A percentile compares a stretch with the other conserved stretches of the same genome.
phyloP scores from a whole-genome alignment of 1,140 invertebrate species.

The Bilobella aurantiaca region DNA sequence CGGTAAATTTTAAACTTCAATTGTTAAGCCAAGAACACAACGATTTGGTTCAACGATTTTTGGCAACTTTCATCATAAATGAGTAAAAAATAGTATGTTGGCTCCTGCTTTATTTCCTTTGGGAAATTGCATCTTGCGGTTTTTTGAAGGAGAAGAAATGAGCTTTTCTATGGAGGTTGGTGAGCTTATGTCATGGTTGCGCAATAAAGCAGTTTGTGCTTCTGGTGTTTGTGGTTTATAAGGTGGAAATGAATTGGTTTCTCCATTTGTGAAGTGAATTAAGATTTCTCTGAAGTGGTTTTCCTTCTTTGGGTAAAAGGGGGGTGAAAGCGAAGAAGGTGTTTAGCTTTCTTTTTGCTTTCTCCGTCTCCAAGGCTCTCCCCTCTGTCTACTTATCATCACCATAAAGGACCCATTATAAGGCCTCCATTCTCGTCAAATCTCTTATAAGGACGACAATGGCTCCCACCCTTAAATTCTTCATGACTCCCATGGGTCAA shows the following conservation, averaged over 20 bases:
- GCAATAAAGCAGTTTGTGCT: background rate
- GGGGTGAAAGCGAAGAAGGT: background rate
- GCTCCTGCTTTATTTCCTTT: no score
- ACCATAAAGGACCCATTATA: constrained; percentile 1
- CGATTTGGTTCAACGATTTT: no score
- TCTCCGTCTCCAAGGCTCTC: background rate
- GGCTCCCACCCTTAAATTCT: no score
- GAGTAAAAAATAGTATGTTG: no score
- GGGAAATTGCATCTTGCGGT: no score
- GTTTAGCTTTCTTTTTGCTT: background rate
- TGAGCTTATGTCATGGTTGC: background rate
- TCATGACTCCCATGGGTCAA: no score
- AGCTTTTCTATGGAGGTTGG: background rate
- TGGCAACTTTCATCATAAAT: no score
- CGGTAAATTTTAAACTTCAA: no score
- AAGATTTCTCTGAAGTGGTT: background rate
- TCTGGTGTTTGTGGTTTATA: background rate
- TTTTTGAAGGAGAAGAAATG: no score
- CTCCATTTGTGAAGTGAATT: constrained; percentile 4
- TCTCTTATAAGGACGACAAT: background rate
- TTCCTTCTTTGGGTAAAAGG: background rate
- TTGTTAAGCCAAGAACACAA: no score
- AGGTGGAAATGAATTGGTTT: background rate
- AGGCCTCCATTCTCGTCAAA: background rate
- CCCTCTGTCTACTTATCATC: background rate